phyloP scores from a whole-genome alignment of 2,797 vertebrate genomes.

The Dryobates pubescens region DNA sequence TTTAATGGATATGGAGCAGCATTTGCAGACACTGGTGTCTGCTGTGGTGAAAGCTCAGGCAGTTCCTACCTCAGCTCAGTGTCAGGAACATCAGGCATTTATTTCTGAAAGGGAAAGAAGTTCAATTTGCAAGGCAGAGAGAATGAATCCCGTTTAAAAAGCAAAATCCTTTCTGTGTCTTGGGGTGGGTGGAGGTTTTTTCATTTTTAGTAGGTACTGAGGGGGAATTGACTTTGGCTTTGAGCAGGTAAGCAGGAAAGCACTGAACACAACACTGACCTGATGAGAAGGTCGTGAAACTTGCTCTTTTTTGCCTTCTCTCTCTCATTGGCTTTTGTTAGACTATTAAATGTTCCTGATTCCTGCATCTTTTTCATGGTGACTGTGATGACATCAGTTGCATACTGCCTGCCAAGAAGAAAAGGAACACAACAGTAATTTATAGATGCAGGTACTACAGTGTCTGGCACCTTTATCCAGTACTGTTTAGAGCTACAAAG shows the following conservation, averaged over 20 bases:
- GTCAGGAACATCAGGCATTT: background rate
- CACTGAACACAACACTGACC: conserved; percentile 68
- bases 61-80: background rate
- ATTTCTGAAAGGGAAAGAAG: background rate
- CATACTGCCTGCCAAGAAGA: conserved; percentile 79
- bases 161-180: background rate
- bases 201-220: background rate
- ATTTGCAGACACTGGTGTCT: background rate
- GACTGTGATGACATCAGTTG: conserved; percentile 73
- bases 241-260: background rate
- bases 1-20: background rate
- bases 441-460: background rate
- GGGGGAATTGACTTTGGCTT: background rate
- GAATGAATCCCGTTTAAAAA: background rate
- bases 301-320: conserved; percentile 74
- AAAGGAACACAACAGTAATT: background rate
- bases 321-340: conserved; percentile 75
- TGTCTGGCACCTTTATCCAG: background rate
- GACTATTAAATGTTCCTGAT: conserved; percentile 77
- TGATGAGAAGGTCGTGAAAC: conserved; percentile 75
- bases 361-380: conserved; percentile 78
- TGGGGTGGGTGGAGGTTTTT: background rate
- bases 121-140: background rate
- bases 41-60: background rate
- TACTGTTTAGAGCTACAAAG: background rate